A percentile compares a stretch with the other conserved stretches of the same genome.
Conservation (phyloP, 2,797 vertebrate species). For the Peromyscus melanophrys region DNA sequence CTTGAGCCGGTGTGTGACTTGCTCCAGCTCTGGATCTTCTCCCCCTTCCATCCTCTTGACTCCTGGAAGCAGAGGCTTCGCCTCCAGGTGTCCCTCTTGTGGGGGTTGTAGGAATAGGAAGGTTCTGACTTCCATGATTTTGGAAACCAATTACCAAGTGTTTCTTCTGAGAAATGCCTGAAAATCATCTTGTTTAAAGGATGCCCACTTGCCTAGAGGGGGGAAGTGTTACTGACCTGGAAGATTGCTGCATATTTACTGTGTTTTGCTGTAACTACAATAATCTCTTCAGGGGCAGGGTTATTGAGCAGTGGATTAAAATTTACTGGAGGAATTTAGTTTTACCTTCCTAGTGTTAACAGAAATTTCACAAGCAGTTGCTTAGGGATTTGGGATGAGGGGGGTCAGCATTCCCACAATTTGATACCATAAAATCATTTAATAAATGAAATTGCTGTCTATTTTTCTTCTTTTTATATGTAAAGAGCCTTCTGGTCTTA, state of each 20-base stretch:
- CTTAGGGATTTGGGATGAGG: neutral
- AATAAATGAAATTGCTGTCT: neutral
- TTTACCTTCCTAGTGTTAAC: neutral
- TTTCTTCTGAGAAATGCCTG: neutral
- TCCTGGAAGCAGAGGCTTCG: neutral
- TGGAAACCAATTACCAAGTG: neutral
- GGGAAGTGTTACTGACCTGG: neutral
- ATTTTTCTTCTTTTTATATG: neutral
- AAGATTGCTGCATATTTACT: neutral
- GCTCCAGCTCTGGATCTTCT: neutral
- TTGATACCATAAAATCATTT: neutral
- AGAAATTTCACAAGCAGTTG: neutral
- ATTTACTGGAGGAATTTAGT: neutral
- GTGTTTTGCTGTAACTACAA: neutral
- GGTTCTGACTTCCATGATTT: neutral
- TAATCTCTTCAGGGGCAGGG: neutral
- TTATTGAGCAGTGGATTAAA: neutral
- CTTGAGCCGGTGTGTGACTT: neutral
- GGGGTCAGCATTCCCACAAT: neutral
- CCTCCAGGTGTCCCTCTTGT: neutral
- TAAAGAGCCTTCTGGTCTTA: neutral
- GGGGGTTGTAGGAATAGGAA: neutral
- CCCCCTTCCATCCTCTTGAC: neutral
- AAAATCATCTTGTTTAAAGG: conserved; percentile 1
- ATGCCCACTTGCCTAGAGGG: neutral